phyloP scores from a whole-genome alignment of 2,888 invertebrate genomes.

The Polymixis lichenea region DNA sequence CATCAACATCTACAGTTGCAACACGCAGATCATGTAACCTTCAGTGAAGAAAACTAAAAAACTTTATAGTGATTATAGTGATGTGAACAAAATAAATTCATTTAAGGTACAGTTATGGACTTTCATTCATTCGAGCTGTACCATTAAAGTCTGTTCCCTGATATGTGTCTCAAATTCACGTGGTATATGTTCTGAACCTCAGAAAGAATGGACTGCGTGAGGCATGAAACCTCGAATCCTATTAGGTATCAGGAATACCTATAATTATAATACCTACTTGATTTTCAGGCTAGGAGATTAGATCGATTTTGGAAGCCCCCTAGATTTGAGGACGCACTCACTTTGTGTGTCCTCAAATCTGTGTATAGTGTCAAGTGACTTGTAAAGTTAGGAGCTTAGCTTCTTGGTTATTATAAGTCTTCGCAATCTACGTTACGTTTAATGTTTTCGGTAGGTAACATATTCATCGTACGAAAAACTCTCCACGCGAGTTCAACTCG shows the following conservation, averaged over 20 bases:
- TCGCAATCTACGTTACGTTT: no score
- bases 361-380: no score
- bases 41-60: slow-evolving; percentile 53
- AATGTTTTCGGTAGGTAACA: no score
- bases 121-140: slow-evolving; percentile 32
- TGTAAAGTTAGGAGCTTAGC: no score
- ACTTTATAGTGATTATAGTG: slow-evolving; percentile 44
- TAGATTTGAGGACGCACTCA: slow-evolving; percentile 1
- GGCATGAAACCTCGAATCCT: background rate
- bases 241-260: background rate
- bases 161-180: background rate
- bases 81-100: slow-evolving; percentile 51
- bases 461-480: no score
- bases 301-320: background rate
- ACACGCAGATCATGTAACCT: slow-evolving; percentile 85
- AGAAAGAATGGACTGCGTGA: background rate
- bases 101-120: slow-evolving; percentile 18
- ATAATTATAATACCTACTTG: background rate
- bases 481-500: no score
- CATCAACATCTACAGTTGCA: slow-evolving; percentile 87
- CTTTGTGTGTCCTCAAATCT: no score
- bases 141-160: slow-evolving; percentile 22
- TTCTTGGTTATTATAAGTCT: no score
- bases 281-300: slow-evolving; percentile 19
- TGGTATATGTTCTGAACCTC: background rate